Evolutionary conservation across 2,797 vertebrate species (phyloP).

Genomic region (Melanotaenia pygmaea): DNA sequence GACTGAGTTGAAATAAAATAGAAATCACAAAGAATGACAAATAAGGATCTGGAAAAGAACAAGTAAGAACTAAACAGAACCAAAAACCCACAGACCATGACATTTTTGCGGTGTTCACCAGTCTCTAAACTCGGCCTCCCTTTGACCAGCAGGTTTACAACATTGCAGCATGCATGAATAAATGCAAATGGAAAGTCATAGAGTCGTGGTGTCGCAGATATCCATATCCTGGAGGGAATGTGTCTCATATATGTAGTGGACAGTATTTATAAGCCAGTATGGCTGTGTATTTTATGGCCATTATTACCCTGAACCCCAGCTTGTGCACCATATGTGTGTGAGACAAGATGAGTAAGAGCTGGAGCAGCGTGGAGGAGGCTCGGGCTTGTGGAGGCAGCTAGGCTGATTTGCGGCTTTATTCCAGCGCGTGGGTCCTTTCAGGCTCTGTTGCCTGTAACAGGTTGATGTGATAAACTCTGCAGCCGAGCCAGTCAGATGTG

Average conservation of each 20-base stretch:
- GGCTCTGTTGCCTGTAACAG: slow-evolving; percentile 69
- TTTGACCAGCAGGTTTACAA: no score
- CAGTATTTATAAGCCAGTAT: no score
- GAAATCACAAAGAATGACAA: no score
- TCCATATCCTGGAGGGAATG: no score
- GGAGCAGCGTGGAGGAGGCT: slow-evolving; percentile 69
- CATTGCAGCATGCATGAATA: background rate
- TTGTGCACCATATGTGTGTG: slow-evolving; percentile 34
- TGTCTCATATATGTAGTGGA: no score
- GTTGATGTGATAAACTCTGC: slow-evolving; percentile 73
- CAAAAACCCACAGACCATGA: no score
- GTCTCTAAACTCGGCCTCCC: no score
- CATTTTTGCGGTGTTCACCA: no score
- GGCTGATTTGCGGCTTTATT: slow-evolving; percentile 73
- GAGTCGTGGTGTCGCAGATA: no score
- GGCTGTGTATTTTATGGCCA: slow-evolving; percentile 1
- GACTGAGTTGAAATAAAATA: no score
- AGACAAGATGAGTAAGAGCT: slow-evolving; percentile 63
- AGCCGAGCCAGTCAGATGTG: slow-evolving; percentile 70
- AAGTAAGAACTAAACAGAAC: no score
- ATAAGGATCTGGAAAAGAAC: no score
- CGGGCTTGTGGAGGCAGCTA: slow-evolving; percentile 65
- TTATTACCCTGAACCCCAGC: slow-evolving; percentile 14
- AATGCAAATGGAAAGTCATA: background rate
- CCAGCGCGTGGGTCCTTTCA: slow-evolving; percentile 73